A percentile compares a stretch with the other conserved stretches of the same genome.
Conservation (phyloP, 2,888 invertebrate genomes). For the Drosophila leonis region DNA sequence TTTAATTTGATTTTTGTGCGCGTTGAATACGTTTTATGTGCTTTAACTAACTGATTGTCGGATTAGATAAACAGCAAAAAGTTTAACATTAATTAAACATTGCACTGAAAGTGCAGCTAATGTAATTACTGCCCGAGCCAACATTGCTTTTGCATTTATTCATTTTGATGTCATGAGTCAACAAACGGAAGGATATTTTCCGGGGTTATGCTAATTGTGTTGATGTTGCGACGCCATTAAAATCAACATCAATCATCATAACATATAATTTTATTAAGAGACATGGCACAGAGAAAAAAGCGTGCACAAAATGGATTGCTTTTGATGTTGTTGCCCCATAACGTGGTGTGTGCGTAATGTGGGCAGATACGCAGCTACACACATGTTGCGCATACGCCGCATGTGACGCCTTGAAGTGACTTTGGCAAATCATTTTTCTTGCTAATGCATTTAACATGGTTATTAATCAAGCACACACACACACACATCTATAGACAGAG, state of each 20-base stretch:
- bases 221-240: conserved; percentile 60
- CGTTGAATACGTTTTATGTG: conserved; percentile 11
- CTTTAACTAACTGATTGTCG: conserved; percentile 4
- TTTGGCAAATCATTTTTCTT: conserved; percentile 69
- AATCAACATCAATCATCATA: conserved; percentile 69
- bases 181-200: conserved; percentile 6
- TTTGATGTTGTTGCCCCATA: conserved; percentile 54
- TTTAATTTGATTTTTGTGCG: conserved; percentile 35
- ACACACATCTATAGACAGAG: conserved; percentile 12
- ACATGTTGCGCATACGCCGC: conserved; percentile 65
- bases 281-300: conserved; percentile 12
- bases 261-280: conserved; percentile 61
- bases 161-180: neutral
- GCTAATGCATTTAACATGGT: conserved; percentile 64
- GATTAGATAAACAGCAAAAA: conserved; percentile 16
- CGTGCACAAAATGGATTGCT: conserved; percentile 44
- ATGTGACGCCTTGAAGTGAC: conserved; percentile 49
- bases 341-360: conserved; percentile 37
- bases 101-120: conserved; percentile 33
- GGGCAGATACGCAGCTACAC: conserved; percentile 25
- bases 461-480: conserved; percentile 68
- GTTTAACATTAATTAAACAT: conserved; percentile 28
- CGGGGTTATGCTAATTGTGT: conserved; percentile 47
- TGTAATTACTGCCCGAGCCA: conserved; percentile 2
- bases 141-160: conserved; percentile 5